Base-by-base conservation (phyloP, 2,113 vertebrate species). In the Gnathonemus echidnorhynchus region DNA sequence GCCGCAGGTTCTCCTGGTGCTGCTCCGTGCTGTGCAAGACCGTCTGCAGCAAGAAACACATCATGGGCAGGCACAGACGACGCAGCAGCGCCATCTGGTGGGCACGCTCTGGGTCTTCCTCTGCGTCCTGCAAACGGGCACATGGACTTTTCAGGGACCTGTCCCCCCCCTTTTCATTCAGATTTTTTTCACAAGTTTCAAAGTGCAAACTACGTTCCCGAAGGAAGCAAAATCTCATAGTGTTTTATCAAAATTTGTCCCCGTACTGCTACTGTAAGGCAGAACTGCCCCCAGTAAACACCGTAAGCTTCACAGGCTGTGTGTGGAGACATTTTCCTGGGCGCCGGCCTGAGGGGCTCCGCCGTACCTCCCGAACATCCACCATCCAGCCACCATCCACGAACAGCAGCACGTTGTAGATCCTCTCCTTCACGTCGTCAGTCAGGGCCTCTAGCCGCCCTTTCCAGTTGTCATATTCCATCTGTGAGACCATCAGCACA, bases 321-420 rank as follows among this genome's bases (percentile, higher is more conserved):
- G 24, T 62, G 56, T 24, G 56, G 56, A 58, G 7, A 58, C 56
- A 9, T 62, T 50, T 53, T 17, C 17, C 39, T 21, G 15, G 66
- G 66, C 9, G 2, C 31, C 1, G 2, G 27, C 48, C 8, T 27
- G 52, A 45, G n/a, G 31, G 24, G 24, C 52, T 21, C 45, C 62
- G 50, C 5, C 90, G 94, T 92, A 99, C 98, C 97, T 98, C 96
- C 97, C 97, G 95, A 91, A 97, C 97, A 91, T 99, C 98, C 17
- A 99, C 97, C 98, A 99, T 98, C 98, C 98, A 99, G 49, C 98
- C 98, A 92, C 98, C 98, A 45, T 99, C 97, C 2, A 99, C 98
- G 88, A 99, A 99, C 70, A 99, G 95, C 90, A 99, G 95, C 90
- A 99, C 98, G 3, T 99, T 99, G 93, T 99, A 99, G 94, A 99